A percentile compares a stretch with the other conserved stretches of the same genome.
These are phyloP conservation scores for Mus caroli DNA, from an alignment of 2,797 vertebrate species.

Conservation along the genomic window DNA sequence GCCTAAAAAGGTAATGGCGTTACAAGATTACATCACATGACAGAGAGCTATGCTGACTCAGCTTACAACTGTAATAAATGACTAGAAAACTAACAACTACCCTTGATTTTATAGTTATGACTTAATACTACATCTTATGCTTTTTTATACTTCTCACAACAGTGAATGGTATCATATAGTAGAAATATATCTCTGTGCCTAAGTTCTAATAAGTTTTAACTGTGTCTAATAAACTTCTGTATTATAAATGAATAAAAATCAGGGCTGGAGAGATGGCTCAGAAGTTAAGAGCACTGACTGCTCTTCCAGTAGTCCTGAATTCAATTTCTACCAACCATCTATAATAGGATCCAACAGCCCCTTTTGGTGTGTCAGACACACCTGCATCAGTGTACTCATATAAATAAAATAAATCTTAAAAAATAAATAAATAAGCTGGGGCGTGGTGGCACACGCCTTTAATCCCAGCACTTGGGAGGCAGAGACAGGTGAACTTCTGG, in stretches of 20 bases:
- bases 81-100: not conserved
- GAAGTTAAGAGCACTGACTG: too few relatives aligned
- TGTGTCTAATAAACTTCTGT: not conserved
- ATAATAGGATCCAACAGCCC: too few relatives aligned
- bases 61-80: not conserved
- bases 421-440: not conserved
- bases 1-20: not conserved
- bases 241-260: not conserved
- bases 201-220: conserved; percentile 13
- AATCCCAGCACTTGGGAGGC: too few relatives aligned
- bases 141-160: not conserved
- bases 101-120: not conserved
- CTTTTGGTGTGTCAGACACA: too few relatives aligned
- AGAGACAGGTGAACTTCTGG: too few relatives aligned
- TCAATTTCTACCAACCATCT: too few relatives aligned
- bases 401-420: too few relatives aligned
- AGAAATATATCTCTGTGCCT: not conserved
- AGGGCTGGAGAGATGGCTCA: too few relatives aligned
- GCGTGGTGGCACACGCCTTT: too few relatives aligned
- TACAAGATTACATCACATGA: not conserved
- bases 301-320: too few relatives aligned
- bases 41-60: not conserved
- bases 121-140: not conserved
- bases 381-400: too few relatives aligned
- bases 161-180: not conserved